Base-by-base conservation (phyloP, 2,797 vertebrate species). In the Cossypha dichroa region DNA sequence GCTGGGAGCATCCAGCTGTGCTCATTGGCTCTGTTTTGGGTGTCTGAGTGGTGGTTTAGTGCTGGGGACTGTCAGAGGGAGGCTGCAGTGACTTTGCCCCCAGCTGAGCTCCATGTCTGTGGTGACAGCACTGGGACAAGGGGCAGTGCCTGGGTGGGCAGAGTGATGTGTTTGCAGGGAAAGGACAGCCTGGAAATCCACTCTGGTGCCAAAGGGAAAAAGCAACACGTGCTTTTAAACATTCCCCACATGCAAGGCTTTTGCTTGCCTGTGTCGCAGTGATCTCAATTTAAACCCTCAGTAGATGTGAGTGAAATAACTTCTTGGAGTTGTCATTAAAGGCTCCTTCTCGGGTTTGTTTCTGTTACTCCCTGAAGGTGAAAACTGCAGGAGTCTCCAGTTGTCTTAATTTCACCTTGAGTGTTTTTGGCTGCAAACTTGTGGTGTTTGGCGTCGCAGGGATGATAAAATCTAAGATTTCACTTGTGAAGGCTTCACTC, bases 391-490 rank as follows among this genome's bases (percentile, higher is more conserved):
- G 92, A 88, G 41, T 83, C 62, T 43, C 31, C 13, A 2, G n/a
- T 83, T 73, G 29, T 54, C 64, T 92, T 64, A 54, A 77, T 88
- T 91, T 94, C 68, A 77, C 84, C 66, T 88, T 60, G 78, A 60
- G 54, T 43, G 54, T 5, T 87, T 86, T 40, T 59, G 25, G 49
- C 58, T 84, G 79, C 46, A 43, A 23, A 75, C 43, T 41, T 15
- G 46, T 18, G 40, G 62, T 2, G 7, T 45, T 90, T 63, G 63
- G 60, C 51, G 56, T 72, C 5, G 5, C 0, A 2, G 46, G 13
- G 75, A 28, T n/a, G 75, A 45, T 73, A 49, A 60, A 93, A 89
- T 67, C 46, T 59, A 15, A 90, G 93, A 51, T 85, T 80, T 84
- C 54, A 26, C 59, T 78, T 3, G 13, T 40, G 90, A 85, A 90